Percentiles rank a stretch among this genome's conserved stretches.
These are phyloP conservation scores for Pomatorhinus ruficollis DNA, from an alignment of 2,113 vertebrate species.

Conservation along the genomic window DNA sequence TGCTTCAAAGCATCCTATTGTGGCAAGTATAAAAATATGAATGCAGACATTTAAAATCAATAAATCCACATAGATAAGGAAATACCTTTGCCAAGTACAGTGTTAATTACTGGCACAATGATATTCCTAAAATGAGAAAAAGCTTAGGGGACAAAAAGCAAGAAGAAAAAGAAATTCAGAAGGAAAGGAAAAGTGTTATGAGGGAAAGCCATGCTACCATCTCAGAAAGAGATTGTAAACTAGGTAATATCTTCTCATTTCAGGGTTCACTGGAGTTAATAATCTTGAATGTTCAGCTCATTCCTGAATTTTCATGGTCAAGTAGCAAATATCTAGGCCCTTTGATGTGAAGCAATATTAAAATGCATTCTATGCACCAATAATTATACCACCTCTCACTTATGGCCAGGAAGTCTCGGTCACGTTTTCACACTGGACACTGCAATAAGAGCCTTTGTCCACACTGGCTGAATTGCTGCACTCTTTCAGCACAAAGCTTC, in stretches of 20 bases:
- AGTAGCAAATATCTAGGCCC: neutral
- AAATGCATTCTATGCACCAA: neutral
- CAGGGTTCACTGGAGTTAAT: constrained; percentile 56
- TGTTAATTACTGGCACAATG: neutral
- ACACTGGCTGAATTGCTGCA: neutral
- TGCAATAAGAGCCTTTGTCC: neutral
- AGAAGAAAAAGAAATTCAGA: neutral
- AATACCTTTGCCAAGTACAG: neutral
- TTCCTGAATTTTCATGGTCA: constrained; percentile 35
- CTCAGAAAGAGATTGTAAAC: neutral
- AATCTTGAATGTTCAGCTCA: constrained; percentile 27
- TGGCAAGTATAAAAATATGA: neutral
- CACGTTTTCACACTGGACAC: neutral
- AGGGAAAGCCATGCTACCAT: neutral
- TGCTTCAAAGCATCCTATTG: neutral
- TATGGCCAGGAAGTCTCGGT: rapidly evolving
- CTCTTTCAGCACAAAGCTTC: neutral
- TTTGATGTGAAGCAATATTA: constrained; percentile 3
- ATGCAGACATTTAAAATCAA: neutral
- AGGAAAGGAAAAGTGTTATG: neutral
- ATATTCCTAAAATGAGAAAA: neutral
- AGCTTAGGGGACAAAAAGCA: neutral
- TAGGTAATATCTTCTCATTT: constrained; percentile 44
- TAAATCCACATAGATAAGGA: neutral
- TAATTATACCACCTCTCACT: neutral